Percentiles rank a stretch among this genome's conserved stretches.
Evolutionary conservation across 35 echinoderm and acorn worm species (phyloP).

Genomic region (Antedon bifida): DNA sequence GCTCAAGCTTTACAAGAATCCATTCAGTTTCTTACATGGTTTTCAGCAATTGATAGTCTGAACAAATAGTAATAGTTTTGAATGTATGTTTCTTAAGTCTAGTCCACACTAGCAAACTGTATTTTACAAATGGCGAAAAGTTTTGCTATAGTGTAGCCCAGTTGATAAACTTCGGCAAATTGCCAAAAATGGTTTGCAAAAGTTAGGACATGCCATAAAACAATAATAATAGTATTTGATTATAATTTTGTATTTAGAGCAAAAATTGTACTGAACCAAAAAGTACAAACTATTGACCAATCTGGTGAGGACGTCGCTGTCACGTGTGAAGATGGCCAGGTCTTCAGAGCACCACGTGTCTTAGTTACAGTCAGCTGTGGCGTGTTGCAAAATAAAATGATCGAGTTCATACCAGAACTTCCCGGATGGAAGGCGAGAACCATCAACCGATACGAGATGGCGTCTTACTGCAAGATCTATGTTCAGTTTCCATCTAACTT

Average conservation of each 20-base stretch:
- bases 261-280: neutral
- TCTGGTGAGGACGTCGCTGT: slow-evolving; percentile 4
- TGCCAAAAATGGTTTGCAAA: no score
- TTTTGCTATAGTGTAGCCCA: no score
- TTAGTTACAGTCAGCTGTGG: slow-evolving; percentile 30
- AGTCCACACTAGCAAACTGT: no score
- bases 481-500: slow-evolving; percentile 19
- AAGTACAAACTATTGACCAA: slow-evolving; percentile 15
- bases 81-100: no score
- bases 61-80: no score
- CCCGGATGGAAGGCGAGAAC: slow-evolving; percentile 24
- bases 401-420: slow-evolving; percentile 28
- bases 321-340: slow-evolving; percentile 7
- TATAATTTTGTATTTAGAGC: neutral
- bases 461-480: slow-evolving; percentile 8
- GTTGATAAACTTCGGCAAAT: no score
- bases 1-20: no score
- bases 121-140: no score
- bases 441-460: slow-evolving; percentile 7
- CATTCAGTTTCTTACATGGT: no score
- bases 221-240: neutral
- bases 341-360: slow-evolving; percentile 5
- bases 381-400: slow-evolving; percentile 23
- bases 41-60: no score
- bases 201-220: neutral